Percentiles rank a stretch among this genome's conserved stretches.
Conservation (phyloP, 30 jellyfish, hydroid and myxozoan genomes). For the Pelagia noctiluca region DNA sequence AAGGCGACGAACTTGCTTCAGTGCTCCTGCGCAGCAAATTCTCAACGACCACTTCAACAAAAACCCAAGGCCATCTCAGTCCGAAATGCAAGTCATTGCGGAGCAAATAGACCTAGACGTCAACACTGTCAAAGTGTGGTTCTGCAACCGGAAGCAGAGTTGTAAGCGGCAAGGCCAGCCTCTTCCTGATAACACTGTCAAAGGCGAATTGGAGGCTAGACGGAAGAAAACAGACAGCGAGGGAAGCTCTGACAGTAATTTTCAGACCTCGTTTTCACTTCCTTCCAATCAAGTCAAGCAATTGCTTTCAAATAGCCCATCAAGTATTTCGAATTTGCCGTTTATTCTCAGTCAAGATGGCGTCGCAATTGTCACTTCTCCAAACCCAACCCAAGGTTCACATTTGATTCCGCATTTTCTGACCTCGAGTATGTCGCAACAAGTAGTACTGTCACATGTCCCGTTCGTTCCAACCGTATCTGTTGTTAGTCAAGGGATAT, state of each 20-base stretch:
- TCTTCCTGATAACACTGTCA: constrained; percentile 64
- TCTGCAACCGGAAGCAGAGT: constrained; percentile 93
- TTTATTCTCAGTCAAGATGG: constrained; percentile 93
- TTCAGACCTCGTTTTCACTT: constrained; percentile 29
- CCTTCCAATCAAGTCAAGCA: constrained; percentile 67
- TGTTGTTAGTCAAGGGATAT: constrained; percentile 80
- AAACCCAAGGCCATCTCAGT: constrained; percentile 93
- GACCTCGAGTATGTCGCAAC: constrained; percentile 72
- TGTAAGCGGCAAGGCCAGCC: constrained; percentile 78
- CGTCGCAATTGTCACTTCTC: constrained; percentile 86
- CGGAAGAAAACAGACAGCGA: constrained; percentile 46
- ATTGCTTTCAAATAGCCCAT: constrained; percentile 74
- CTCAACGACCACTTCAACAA: constrained; percentile 80
- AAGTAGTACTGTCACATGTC: constrained; percentile 87
- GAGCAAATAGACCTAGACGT: constrained; percentile 73
- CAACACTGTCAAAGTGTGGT: constrained; percentile 92
- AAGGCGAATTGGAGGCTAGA: constrained; percentile 55
- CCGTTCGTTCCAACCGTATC: constrained; percentile 91
- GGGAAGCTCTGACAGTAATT: neutral
- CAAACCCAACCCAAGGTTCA: constrained; percentile 54
- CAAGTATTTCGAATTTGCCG: constrained; percentile 86
- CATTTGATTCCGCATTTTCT: constrained; percentile 63
- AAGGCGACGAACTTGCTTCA: constrained; percentile 94
- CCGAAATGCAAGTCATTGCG: constrained; percentile 87
- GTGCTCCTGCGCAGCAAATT: constrained; percentile 81